These are phyloP conservation scores for Megaceryle maxima DNA, from an alignment of 2,113 vertebrate species.

Conservation along the genomic window DNA sequence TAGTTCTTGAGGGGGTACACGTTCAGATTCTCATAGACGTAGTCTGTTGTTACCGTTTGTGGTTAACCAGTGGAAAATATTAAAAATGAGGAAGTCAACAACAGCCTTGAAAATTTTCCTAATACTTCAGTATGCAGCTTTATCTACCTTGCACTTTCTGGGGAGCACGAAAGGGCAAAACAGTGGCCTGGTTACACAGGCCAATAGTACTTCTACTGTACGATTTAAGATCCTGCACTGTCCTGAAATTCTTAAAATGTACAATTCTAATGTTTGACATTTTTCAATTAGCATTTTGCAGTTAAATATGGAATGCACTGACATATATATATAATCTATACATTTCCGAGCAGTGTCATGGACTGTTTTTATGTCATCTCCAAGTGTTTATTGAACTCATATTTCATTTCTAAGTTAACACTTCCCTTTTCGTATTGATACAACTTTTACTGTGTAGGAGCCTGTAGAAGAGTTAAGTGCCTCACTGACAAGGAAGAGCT, in stretches of 20 bases:
- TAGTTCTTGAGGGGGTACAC: not conserved
- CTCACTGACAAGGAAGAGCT: not conserved
- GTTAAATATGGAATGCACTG: not conserved
- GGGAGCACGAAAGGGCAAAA: not conserved
- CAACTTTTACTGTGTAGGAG: not conserved
- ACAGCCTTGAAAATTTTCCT: not conserved
- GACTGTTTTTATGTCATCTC: not conserved
- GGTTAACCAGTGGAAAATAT: constrained; percentile 43
- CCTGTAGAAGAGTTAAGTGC: not conserved
- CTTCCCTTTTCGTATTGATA: not conserved
- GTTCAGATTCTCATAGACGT: not conserved
- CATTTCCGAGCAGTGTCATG: not conserved
- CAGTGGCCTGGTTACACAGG: not conserved
- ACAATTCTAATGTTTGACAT: not conserved
- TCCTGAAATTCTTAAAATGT: not conserved
- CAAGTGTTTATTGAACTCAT: accelerated
- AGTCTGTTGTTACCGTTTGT: not conserved
- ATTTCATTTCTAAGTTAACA: not conserved
- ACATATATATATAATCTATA: not conserved
- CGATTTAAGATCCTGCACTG: not conserved
- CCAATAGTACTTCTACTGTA: not conserved
- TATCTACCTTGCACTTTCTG: not conserved
- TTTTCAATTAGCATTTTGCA: not conserved
- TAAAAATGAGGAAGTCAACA: not conserved
- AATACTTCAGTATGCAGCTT: not conserved